Conservation (phyloP, 2,113 vertebrate species). For the Tauraco erythrolophus region DNA sequence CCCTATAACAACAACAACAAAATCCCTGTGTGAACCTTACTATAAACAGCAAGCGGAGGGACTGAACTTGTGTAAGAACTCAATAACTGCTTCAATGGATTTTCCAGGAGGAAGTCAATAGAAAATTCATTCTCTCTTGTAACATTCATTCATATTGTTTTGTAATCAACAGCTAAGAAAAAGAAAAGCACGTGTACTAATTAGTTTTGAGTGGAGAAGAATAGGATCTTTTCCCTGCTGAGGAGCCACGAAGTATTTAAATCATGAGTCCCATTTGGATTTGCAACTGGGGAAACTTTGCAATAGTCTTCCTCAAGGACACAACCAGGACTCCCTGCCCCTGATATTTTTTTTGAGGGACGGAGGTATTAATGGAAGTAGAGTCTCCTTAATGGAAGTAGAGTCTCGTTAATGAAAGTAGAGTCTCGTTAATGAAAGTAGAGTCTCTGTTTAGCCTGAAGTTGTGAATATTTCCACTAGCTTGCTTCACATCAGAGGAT, state of each 20-base stretch:
- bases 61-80: not conserved
- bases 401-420: too few species aligned
- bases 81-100: not conserved
- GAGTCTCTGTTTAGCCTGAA: not conserved
- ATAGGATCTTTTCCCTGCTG: conserved; percentile 56
- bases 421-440: not conserved
- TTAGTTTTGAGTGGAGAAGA: conserved; percentile 69
- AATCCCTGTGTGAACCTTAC: not conserved
- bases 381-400: too few species aligned
- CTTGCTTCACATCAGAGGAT: not conserved
- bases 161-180: not conserved
- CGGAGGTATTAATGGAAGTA: too few species aligned
- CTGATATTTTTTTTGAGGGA: not conserved
- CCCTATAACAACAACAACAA: not conserved
- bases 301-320: not conserved
- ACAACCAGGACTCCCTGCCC: not conserved
- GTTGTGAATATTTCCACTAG: not conserved
- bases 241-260: conserved; percentile 75
- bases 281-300: not conserved
- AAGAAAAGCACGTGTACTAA: conserved; percentile 44
- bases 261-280: not conserved
- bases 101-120: not conserved
- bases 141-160: not conserved
- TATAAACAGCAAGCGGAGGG: not conserved
- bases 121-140: not conserved